Percentiles rank a stretch among this genome's conserved stretches.
Evolutionary conservation across 1,140 invertebrate species (phyloP).

Genomic region (Rhysida immarginata): DNA sequence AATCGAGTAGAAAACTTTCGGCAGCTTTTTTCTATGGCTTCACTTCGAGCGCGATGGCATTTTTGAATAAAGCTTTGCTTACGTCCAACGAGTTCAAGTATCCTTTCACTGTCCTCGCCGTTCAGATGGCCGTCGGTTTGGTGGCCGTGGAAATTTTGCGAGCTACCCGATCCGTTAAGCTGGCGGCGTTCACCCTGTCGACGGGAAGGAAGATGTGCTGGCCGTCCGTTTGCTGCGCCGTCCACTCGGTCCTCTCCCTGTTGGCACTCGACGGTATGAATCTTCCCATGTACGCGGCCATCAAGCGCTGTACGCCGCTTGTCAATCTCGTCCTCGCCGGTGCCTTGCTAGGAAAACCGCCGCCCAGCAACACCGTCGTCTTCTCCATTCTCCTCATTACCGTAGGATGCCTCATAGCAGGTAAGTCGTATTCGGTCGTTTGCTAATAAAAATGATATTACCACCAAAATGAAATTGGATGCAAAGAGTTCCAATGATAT

Average conservation of each 20-base stretch:
- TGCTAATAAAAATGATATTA: too few species aligned
- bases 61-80: conserved; percentile 35
- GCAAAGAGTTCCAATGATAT: too few species aligned
- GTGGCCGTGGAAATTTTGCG: conserved; percentile 11
- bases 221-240: conserved; percentile 33
- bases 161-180: conserved; percentile 12
- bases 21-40: conserved; percentile 33
- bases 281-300: conserved; percentile 38
- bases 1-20: too few species aligned
- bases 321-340: conserved; percentile 32
- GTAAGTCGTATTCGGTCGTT: too few species aligned
- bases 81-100: conserved; percentile 31
- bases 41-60: conserved; percentile 33
- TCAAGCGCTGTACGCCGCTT: conserved; percentile 36
- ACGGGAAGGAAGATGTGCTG: conserved; percentile 27
- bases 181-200: conserved; percentile 27
- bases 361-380: conserved; percentile 26
- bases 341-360: conserved; percentile 28
- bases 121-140: conserved; percentile 19
- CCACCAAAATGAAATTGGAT: too few species aligned
- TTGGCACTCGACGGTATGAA: conserved; percentile 36
- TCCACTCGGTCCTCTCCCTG: conserved; percentile 32
- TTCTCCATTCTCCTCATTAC: conserved; percentile 29
- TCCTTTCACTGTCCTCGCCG: conserved; percentile 28
- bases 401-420: conserved; percentile 34